Base-by-base conservation (phyloP, 1,140 invertebrate species). In the Dreissena polymorpha region DNA sequence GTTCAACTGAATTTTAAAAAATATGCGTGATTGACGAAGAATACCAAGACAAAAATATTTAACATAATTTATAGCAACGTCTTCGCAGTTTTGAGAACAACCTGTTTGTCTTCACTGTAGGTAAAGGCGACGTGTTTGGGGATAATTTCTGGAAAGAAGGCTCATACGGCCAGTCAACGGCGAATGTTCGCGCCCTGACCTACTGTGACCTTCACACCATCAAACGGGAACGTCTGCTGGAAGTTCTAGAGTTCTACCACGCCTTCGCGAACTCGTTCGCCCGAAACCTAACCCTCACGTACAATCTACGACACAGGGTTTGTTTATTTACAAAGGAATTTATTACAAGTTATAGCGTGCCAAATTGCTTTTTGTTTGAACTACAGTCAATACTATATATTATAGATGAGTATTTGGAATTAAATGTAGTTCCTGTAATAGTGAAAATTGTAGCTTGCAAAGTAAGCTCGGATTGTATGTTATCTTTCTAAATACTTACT, bases 191-290 rank as follows among this genome's bases (percentile, higher is more conserved):
- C 86, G 99, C 98, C 76, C 94, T 99, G 85, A 99, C 99, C 67
- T 99, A 99, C 94, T 99, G 99, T 94, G 99, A 99, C 95, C 95
- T 99, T 89, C 99, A 99, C 94, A 98, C 98, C 88, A 99, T 99
- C 93, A 99, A 99, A 94, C 95, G 98, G 78, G 94, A 94, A 27
- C 91, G 93, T 16, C 94, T 99, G 65, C 95, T 99, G 82, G 98
- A 99, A 95, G 98, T 99, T 86, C 95, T 99, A 65, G 98, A 99
- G 93, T 99, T 99, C 95, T 99, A 99, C 94, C 98, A 99, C 93
- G 98, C 98, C 72, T 99, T 99, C 94, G 97, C 98, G 81, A 99
- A 99, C 94, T 99, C 98, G 70, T 99, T 99, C 94, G 97, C 98
- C 81, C 94, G 99, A 90, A 99, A 99, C 94, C 95, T 99, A 83